Conservation (phyloP, 2,888 invertebrate species). For the Drosophila rellima region DNA sequence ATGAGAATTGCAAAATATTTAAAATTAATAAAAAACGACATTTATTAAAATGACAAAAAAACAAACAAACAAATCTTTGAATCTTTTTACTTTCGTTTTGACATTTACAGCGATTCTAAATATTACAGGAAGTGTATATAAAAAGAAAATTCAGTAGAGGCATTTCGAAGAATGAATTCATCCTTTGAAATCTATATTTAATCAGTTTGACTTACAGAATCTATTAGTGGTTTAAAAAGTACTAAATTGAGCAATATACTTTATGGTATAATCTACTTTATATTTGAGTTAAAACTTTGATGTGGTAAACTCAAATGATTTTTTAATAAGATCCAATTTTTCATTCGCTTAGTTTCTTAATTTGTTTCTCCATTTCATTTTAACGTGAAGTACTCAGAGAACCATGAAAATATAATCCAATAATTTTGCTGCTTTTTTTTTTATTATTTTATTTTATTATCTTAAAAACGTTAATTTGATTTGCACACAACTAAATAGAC, state of each 20-base stretch:
- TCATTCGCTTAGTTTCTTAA: background rate
- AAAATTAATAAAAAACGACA: conserved; percentile 57
- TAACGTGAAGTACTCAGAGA: conserved; percentile 20
- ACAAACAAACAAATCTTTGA: conserved; percentile 4
- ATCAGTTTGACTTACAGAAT: background rate
- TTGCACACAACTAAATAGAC: conserved; percentile 44
- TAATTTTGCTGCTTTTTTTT: conserved; percentile 38
- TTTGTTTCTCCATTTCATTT: too few species aligned
- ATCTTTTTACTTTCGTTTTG: conserved; percentile 1
- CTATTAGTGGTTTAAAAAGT: background rate
- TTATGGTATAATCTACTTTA: too few species aligned
- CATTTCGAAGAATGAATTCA: background rate
- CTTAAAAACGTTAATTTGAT: conserved; percentile 68
- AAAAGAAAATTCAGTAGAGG: too few species aligned
- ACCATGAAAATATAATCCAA: conserved; percentile 16
- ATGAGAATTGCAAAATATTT: conserved; percentile 58
- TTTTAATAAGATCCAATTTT: background rate
- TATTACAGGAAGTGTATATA: background rate
- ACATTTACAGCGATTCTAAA: conserved; percentile 16
- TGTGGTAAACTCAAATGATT: too few species aligned
- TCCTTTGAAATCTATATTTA: too few species aligned
- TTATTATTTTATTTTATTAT: conserved; percentile 16
- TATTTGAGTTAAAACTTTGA: too few species aligned
- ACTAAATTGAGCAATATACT: background rate
- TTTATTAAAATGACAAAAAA: conserved; percentile 49